These are phyloP conservation scores for Campylomormyrus tamandua DNA, from an alignment of 2,113 vertebrate species.

Conservation along the genomic window DNA sequence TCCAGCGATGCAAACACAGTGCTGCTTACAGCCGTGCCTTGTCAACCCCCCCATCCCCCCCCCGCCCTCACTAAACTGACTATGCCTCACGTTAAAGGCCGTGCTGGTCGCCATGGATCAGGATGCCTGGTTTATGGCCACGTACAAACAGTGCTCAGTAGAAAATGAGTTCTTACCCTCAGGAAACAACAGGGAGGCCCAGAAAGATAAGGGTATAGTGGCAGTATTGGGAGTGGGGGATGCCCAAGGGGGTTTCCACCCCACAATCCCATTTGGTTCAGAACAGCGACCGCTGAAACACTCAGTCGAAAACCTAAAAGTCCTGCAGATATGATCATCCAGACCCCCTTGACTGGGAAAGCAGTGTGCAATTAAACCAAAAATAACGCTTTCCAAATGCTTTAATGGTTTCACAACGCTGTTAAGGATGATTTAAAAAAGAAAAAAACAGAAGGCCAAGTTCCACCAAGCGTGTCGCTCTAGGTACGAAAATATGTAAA, in stretches of 20 bases:
- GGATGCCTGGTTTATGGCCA: background rate
- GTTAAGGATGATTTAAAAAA: constrained; percentile 56
- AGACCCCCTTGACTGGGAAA: constrained; percentile 57
- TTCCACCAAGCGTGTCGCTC: constrained; percentile 47
- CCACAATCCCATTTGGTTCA: background rate
- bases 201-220: background rate
- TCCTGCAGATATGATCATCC: constrained; percentile 62
- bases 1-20: background rate
- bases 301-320: constrained; percentile 57
- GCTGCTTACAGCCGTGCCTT: background rate
- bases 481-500: constrained; percentile 41
- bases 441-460: constrained; percentile 9
- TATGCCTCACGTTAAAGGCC: background rate
- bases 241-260: background rate
- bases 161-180: background rate
- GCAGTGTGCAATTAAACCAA: constrained; percentile 64
- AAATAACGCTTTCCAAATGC: constrained; percentile 58
- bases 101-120: background rate
- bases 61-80: background rate
- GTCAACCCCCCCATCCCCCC: background rate
- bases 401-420: constrained; percentile 43
- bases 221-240: background rate
- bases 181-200: background rate
- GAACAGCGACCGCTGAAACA: constrained; percentile 23
- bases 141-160: background rate